Evolutionary conservation across 2,888 invertebrate species (phyloP).

Genomic region (Balanococcus diminutus): DNA sequence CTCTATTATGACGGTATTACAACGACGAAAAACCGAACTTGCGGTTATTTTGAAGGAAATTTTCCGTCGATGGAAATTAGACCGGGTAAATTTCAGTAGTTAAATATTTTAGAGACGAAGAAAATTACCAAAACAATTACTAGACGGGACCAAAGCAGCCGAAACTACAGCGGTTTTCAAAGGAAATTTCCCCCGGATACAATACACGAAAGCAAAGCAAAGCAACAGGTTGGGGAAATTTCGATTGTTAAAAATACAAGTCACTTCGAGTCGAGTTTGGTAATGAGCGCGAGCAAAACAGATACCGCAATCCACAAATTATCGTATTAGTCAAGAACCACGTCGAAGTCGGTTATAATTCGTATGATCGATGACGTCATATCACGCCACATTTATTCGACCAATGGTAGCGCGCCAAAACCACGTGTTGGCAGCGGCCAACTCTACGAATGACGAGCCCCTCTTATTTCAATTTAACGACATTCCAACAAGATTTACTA

Average conservation of each 20-base stretch:
- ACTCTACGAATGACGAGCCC: constrained; percentile 46
- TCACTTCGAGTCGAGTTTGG: neutral
- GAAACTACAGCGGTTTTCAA: no score
- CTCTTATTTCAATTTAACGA: constrained; percentile 46
- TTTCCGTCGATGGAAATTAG: no score
- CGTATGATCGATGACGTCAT: constrained; percentile 44
- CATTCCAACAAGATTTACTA: constrained; percentile 45
- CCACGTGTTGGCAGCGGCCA: constrained; percentile 48
- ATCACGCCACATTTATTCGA: constrained; percentile 48
- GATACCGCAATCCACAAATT: neutral
- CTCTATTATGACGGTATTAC: no score
- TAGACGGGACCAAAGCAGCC: no score
- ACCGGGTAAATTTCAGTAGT: no score
- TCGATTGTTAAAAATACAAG: neutral
- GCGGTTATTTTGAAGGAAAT: no score
- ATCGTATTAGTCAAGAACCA: neutral
- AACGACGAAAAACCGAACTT: no score
- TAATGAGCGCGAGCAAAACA: neutral
- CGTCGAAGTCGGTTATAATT: constrained; percentile 27
- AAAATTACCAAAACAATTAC: neutral
- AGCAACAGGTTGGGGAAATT: neutral
- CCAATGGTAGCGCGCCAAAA: constrained; percentile 35
- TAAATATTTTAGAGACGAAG: no score
- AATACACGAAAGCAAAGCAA: no score
- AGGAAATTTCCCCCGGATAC: neutral